Evolutionary conservation across 2,888 invertebrate species (phyloP).

Genomic region (Eupelmus urozonus): DNA sequence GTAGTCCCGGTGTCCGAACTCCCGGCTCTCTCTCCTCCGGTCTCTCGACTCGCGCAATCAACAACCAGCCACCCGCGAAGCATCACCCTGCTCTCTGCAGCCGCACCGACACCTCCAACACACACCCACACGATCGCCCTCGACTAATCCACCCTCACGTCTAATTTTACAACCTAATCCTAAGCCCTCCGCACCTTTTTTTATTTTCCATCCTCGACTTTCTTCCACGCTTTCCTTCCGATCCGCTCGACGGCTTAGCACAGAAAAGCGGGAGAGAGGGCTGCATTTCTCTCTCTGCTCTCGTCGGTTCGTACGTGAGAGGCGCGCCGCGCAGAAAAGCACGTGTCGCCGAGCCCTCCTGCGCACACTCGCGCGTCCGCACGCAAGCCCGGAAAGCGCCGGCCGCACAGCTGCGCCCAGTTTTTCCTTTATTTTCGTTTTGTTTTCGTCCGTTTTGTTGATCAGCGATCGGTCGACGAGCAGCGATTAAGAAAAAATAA

Average conservation of each 20-base stretch:
- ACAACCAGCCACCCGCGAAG: neutral
- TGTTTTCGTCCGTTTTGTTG: neutral
- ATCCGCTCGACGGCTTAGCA: too few relatives aligned
- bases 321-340: conserved; percentile 1
- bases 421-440: neutral
- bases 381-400: too few relatives aligned
- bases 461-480: neutral
- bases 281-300: too few relatives aligned
- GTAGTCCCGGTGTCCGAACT: conserved; percentile 76
- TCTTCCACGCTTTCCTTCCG: too few relatives aligned
- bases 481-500: too few relatives aligned
- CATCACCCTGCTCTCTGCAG: too few relatives aligned
- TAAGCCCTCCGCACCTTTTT: too few relatives aligned
- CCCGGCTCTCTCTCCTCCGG: conserved; percentile 58
- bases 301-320: too few relatives aligned
- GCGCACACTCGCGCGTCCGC: conserved; percentile 3
- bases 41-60: conserved; percentile 50
- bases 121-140: neutral
- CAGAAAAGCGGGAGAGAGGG: too few relatives aligned
- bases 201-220: too few relatives aligned
- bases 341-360: conserved; percentile 24
- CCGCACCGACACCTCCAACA: neutral
- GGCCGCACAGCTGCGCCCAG: too few relatives aligned
- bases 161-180: neutral
- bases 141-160: neutral